Evolutionary conservation across 2,113 vertebrate genomes (phyloP).

Genomic region (Orthonyx spaldingii): DNA sequence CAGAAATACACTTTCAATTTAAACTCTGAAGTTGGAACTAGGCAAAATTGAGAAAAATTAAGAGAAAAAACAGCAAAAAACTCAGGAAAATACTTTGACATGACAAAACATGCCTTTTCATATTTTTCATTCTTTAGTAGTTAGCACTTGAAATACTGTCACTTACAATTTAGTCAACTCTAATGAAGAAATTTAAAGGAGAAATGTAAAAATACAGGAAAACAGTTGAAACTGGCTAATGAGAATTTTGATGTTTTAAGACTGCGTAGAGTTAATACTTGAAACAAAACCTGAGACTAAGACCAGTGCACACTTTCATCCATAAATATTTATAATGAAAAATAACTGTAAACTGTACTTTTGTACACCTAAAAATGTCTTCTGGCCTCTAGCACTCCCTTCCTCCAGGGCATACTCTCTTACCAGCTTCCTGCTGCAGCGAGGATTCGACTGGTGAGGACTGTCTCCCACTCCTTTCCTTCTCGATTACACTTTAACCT

Average conservation of each 20-base stretch:
- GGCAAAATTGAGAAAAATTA: background rate
- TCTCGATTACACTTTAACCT: slow-evolving; percentile 89
- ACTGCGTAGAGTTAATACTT: background rate
- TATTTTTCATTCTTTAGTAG: background rate
- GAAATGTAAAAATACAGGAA: background rate
- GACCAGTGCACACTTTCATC: background rate
- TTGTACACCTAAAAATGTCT: background rate
- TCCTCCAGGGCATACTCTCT: background rate
- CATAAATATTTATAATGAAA: background rate
- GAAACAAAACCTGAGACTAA: background rate
- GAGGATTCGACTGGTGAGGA: slow-evolving; percentile 88
- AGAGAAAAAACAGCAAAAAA: background rate
- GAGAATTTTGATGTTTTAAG: background rate
- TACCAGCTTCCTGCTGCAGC: slow-evolving; percentile 90
- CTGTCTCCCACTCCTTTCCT: slow-evolving; percentile 88
- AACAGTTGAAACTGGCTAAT: background rate
- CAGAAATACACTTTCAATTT: background rate
- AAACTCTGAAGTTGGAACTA: background rate
- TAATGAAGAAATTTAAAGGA: background rate
- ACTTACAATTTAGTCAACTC: background rate
- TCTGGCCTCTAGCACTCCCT: background rate
- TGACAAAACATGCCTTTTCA: background rate
- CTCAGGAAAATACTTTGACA: background rate
- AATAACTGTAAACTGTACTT: background rate
- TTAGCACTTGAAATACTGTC: background rate